Evolutionary conservation across 2,113 vertebrate genomes (phyloP), one percentile per base, ranked within the genome.

Genomic region (Melospiza melodia): DNA sequence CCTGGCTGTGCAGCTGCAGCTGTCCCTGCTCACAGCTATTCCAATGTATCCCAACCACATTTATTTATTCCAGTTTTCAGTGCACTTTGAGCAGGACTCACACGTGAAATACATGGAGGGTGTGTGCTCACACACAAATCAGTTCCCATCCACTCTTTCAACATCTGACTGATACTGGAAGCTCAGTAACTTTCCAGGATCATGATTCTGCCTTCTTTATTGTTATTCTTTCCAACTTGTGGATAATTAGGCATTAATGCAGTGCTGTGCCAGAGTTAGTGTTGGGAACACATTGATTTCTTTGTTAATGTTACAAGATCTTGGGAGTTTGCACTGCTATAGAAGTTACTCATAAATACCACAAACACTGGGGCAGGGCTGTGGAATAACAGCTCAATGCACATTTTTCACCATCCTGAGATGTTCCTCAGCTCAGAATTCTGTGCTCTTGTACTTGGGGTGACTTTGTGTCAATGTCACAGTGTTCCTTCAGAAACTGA

Each of bases 151-250:
- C 10, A 9, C 21, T 31, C 11, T n/a, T 65, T 30, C 11, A 54
- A 87, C 77, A 75, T 61, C 27, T 2, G 1, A 4, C 65, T 74
- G 63, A 10, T 46, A 4, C 3, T 85, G 69, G 39, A 89, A 93
- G 33, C 61, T 82, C 46, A 44, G 67, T 52, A 57, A 43, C 66
- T 81, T 74, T 73, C 37, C 59, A 76, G 80, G 58, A 52, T 84
- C 5, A 0, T 24, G 21, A 58, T 76, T 92, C 43, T 83, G 87
- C 33, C 78, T 87, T 28, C 69, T 92, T 81, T 79, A 7, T 44
- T 86, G 46, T 83, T 86, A n/a, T 28, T 83, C 79, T 85, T 94
- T 84, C 46, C 61, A 79, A 81, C 61, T 90, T 84, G 58, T 20
- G 71, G 41, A 11, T 92, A 87, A 85, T 71, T 51, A 62, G 55